A percentile compares a stretch with the other conserved stretches of the same genome.
Evolutionary conservation across 35 echinoderm and acorn worm genomes (phyloP).

Genomic region (Stichopus chloronotus): DNA sequence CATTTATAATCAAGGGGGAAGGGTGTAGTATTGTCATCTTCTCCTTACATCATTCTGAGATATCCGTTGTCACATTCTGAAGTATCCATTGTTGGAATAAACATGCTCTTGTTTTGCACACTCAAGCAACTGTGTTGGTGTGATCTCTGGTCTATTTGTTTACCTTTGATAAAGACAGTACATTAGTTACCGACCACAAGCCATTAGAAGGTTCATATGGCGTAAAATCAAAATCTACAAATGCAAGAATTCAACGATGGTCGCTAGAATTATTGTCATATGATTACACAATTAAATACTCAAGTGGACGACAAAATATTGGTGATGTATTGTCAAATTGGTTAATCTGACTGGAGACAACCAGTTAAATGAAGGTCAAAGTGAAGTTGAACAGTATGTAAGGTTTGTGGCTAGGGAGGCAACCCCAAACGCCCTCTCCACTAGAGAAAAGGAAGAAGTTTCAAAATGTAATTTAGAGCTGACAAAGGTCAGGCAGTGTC

Average conservation of each 20-base stretch:
- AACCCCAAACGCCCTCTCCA: slow-evolving; percentile 48
- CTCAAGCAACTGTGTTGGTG: too few species aligned
- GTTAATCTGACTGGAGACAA: neutral
- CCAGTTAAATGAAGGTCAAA: neutral
- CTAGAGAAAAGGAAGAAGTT: slow-evolving; percentile 57
- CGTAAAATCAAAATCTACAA: slow-evolving; percentile 45
- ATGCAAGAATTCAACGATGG: slow-evolving; percentile 73
- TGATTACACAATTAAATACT: slow-evolving; percentile 51
- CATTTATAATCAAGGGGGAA: too few species aligned
- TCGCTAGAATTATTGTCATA: slow-evolving; percentile 68
- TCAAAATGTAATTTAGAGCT: slow-evolving; percentile 63
- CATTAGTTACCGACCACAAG: slow-evolving; percentile 62
- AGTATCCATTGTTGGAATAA: too few species aligned
- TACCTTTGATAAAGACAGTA: too few species aligned
- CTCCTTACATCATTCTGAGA: too few species aligned
- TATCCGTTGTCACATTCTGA: too few species aligned
- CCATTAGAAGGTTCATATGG: slow-evolving; percentile 73
- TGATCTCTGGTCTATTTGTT: too few species aligned
- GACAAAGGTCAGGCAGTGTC: slow-evolving; percentile 29
- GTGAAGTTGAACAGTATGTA: slow-evolving; percentile 15
- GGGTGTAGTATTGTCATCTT: too few species aligned
- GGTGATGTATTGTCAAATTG: slow-evolving; percentile 58
- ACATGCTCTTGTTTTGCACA: too few species aligned
- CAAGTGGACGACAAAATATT: slow-evolving; percentile 58
- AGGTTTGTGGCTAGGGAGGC: slow-evolving; percentile 58